These are phyloP conservation scores for Globodera ellingtonae DNA, from an alignment of 1,140 invertebrate genomes.

Conservation along the genomic window DNA sequence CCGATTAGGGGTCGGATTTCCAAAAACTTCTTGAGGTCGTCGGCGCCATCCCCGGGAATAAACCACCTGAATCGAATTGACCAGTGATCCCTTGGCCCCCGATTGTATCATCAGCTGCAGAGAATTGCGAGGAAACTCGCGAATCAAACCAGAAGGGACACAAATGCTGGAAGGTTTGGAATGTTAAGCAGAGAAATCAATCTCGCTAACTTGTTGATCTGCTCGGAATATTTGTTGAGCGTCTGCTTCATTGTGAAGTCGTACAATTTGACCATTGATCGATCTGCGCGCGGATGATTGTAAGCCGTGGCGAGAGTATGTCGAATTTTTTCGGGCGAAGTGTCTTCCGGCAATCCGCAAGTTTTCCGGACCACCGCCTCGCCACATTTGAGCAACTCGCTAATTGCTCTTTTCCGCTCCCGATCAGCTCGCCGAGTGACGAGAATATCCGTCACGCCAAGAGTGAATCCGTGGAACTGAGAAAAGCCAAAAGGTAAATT, in stretches of 20 bases:
- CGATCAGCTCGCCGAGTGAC: constrained; percentile 75
- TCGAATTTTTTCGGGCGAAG: constrained; percentile 69
- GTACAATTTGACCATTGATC: constrained; percentile 77
- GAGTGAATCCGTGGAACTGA: constrained; percentile 79
- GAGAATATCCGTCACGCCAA: constrained; percentile 92
- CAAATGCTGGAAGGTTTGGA: constrained; percentile 70
- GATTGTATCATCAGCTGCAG: constrained; percentile 96
- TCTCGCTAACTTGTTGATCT: constrained; percentile 77
- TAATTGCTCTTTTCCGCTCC: constrained; percentile 76
- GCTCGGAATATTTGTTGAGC: constrained; percentile 82
- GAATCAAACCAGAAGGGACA: constrained; percentile 78
- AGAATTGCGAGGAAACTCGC: constrained; percentile 89
- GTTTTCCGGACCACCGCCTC: constrained; percentile 74
- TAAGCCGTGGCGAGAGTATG: constrained; percentile 64
- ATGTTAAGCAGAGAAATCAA: constrained; percentile 3
- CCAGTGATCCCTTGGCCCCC: constrained; percentile 91
- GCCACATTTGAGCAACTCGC: constrained; percentile 73
- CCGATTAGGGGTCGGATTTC: too few species aligned
- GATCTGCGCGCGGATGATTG: constrained; percentile 73
- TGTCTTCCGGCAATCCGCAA: constrained; percentile 73
- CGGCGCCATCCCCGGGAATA: too few species aligned
- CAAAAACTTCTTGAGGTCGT: too few species aligned
- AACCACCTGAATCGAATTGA: constrained; percentile 65
- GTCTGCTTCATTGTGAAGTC: constrained; percentile 84
- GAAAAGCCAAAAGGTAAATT: constrained; percentile 14